Evolutionary conservation across 2,888 invertebrate species (phyloP).

Genomic region (Sarcophaga variegata): DNA sequence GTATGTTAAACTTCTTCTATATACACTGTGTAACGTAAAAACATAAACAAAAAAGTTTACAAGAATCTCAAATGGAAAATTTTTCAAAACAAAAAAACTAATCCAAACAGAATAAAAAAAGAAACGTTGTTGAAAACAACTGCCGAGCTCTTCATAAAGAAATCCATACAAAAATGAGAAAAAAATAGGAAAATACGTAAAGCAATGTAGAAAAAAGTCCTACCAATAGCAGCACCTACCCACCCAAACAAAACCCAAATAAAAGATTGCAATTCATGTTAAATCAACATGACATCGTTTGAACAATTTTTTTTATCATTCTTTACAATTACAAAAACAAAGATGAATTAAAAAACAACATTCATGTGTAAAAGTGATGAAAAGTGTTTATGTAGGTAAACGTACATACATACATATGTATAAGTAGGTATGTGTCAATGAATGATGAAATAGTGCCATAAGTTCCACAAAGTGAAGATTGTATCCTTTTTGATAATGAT

Average conservation of each 20-base stretch:
- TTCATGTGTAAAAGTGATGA: neutral
- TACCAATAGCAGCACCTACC: conserved; percentile 5
- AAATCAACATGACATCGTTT: conserved; percentile 67
- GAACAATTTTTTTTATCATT: conserved; percentile 43
- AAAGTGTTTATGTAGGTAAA: neutral
- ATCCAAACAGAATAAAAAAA: conserved; percentile 36
- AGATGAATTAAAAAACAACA: neutral
- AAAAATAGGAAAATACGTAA: neutral
- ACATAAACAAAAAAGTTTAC: conserved; percentile 31
- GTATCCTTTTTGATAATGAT: too few relatives aligned
- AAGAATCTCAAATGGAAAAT: conserved; percentile 36
- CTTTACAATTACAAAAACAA: conserved; percentile 29
- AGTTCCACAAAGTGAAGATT: neutral
- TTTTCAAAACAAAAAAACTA: conserved; percentile 33
- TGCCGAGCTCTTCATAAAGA: conserved; percentile 16
- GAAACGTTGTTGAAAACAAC: conserved; percentile 30
- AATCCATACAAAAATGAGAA: conserved; percentile 28
- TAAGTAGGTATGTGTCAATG: neutral
- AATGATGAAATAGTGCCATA: neutral
- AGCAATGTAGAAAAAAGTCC: neutral
- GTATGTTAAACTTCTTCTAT: too few relatives aligned
- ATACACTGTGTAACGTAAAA: conserved; percentile 18
- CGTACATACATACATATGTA: neutral
- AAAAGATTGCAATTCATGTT: conserved; percentile 61
- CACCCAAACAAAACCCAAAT: neutral